These are phyloP conservation scores for Drosophila santomea DNA, from an alignment of 1,140 invertebrate genomes.

Conservation along the genomic window DNA sequence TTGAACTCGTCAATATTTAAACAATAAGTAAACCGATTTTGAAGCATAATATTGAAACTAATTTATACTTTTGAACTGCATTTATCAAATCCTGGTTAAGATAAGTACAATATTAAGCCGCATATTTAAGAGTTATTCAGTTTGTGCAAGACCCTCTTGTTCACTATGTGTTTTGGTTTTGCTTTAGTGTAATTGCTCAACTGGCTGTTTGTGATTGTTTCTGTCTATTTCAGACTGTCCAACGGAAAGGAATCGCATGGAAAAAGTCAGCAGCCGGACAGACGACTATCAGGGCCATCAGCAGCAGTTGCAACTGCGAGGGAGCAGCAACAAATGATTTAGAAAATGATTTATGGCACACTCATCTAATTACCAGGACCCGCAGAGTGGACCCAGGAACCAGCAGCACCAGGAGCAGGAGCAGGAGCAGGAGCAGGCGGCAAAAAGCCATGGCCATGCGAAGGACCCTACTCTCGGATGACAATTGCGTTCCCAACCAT, in stretches of 20 bases:
- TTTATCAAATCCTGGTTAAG: too few species aligned
- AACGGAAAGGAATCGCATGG: slow-evolving; percentile 38
- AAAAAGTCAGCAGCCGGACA: slow-evolving; percentile 30
- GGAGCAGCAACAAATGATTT: slow-evolving; percentile 74
- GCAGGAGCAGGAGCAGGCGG: slow-evolving; percentile 24
- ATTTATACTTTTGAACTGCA: too few species aligned
- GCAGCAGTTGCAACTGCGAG: slow-evolving; percentile 43
- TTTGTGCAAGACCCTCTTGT: too few species aligned
- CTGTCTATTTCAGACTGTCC: slow-evolving; percentile 1
- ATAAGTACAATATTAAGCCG: too few species aligned
- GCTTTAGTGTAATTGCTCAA: not conserved
- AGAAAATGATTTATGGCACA: slow-evolving; percentile 81
- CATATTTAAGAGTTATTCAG: too few species aligned
- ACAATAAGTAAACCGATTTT: too few species aligned
- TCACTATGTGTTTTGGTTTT: not conserved
- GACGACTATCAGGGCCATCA: slow-evolving; percentile 34
- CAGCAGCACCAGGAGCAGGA: not conserved
- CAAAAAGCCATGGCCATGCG: slow-evolving; percentile 62
- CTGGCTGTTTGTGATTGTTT: too few species aligned
- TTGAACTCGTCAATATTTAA: too few species aligned
- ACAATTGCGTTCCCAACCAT: slow-evolving; percentile 55
- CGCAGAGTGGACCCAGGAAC: slow-evolving; percentile 50
- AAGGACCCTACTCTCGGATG: slow-evolving; percentile 46
- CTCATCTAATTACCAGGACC: slow-evolving; percentile 80
- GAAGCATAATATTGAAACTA: too few species aligned